phyloP scores from a whole-genome alignment of 2,888 invertebrate genomes.

The Clivina fossor region DNA sequence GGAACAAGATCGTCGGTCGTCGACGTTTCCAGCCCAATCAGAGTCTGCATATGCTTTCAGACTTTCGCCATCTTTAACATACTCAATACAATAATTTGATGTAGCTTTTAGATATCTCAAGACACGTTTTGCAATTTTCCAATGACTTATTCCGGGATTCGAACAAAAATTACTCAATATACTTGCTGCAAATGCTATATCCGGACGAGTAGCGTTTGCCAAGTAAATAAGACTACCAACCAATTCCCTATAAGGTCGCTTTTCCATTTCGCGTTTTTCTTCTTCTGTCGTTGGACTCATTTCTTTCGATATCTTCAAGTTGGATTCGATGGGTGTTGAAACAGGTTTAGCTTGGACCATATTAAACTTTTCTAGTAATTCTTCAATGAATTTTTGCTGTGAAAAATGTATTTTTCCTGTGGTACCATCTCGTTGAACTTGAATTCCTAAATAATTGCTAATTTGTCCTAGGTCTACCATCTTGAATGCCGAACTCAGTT shows the following conservation, averaged over 20 bases:
- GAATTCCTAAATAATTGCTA: slow-evolving; percentile 32
- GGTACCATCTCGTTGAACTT: slow-evolving; percentile 30
- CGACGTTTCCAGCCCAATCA: slow-evolving; percentile 35
- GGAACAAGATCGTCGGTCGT: slow-evolving; percentile 35
- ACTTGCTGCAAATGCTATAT: slow-evolving; percentile 37
- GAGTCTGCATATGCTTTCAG: slow-evolving; percentile 36
- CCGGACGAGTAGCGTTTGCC: slow-evolving; percentile 36
- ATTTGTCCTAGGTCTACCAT: slow-evolving; percentile 36
- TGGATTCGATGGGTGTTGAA: slow-evolving; percentile 37
- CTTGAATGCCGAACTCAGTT: slow-evolving; percentile 34
- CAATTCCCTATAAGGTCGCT: slow-evolving; percentile 37
- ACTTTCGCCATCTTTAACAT: slow-evolving; percentile 20
- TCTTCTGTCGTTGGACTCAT: slow-evolving; percentile 6
- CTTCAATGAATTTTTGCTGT: slow-evolving; percentile 35
- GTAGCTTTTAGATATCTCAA: slow-evolving; percentile 20
- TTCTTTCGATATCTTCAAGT: slow-evolving; percentile 35
- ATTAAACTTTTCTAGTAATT: slow-evolving; percentile 35
- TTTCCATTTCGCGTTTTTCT: slow-evolving; percentile 3
- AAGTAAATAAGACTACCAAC: slow-evolving; percentile 39
- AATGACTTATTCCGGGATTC: slow-evolving; percentile 24
- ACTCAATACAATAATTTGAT: slow-evolving; percentile 34
- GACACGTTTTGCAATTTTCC: slow-evolving; percentile 34
- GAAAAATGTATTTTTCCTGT: slow-evolving; percentile 36
- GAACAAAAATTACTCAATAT: slow-evolving; percentile 34
- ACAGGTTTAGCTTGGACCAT: slow-evolving; percentile 22